phyloP scores from a whole-genome alignment of 2,888 invertebrate species.

The Drosophila eohydei region DNA sequence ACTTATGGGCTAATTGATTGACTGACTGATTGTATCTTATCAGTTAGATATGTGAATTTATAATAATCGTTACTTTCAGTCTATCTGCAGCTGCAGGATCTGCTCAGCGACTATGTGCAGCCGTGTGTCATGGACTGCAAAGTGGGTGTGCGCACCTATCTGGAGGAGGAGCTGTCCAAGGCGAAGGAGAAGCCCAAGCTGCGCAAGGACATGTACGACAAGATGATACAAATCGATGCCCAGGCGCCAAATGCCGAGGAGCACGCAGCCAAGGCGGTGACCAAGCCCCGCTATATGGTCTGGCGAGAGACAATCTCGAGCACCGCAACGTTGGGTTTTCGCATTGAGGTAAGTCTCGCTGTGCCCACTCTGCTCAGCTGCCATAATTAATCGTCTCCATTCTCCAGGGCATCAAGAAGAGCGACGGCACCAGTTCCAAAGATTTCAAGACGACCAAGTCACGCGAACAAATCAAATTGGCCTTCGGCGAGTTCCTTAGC shows the following conservation, averaged over 20 bases:
- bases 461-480: constrained; percentile 91
- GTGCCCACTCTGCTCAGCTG: background rate
- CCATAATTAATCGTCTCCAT: background rate
- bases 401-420: constrained; percentile 91
- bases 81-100: constrained; percentile 96
- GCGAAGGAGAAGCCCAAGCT: constrained; percentile 97
- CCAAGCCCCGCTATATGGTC: constrained; percentile 97
- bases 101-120: constrained; percentile 94
- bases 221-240: constrained; percentile 97
- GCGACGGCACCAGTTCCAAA: constrained; percentile 95
- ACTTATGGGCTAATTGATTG: background rate
- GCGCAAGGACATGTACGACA: constrained; percentile 98
- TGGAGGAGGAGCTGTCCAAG: constrained; percentile 97
- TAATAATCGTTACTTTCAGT: constrained; percentile 84
- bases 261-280: constrained; percentile 94
- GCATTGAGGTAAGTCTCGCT: constrained; percentile 90
- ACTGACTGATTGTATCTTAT: background rate
- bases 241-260: constrained; percentile 96
- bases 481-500: constrained; percentile 92
- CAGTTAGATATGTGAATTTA: background rate
- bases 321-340: constrained; percentile 97
- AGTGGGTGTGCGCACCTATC: constrained; percentile 96
- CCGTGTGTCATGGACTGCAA: constrained; percentile 99
- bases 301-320: constrained; percentile 99
- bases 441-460: constrained; percentile 97